A percentile compares a stretch with the other conserved stretches of the same genome.
phyloP scores from a whole-genome alignment of 2,797 vertebrate species.

The Sciurus carolinensis region DNA sequence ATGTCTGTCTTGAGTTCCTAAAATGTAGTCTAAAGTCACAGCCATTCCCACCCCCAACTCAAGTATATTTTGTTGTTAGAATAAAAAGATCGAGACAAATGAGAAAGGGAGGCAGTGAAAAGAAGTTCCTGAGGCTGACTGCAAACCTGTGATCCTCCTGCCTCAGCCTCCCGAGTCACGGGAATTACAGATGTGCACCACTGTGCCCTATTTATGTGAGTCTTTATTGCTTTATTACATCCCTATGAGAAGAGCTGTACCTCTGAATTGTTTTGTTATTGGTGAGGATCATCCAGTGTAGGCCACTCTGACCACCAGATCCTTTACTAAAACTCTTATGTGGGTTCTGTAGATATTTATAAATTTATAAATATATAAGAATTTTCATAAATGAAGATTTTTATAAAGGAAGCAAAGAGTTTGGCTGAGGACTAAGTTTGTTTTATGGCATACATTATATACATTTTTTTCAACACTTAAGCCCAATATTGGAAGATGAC shows the following conservation, averaged over 20 bases:
- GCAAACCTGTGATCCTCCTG: no score
- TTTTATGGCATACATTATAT: not conserved
- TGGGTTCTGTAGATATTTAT: not conserved
- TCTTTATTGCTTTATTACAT: not conserved
- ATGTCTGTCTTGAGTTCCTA: not conserved
- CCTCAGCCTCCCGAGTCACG: no score
- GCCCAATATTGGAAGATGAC: not conserved
- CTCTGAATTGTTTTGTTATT: not conserved
- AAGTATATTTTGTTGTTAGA: not conserved
- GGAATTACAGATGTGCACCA: no score
- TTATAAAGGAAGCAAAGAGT: constrained; percentile 9
- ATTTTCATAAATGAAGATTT: not conserved
- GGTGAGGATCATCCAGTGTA: not conserved
- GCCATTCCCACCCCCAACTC: fast-evolving
- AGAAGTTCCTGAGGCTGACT: no score
- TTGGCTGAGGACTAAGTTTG: not conserved
- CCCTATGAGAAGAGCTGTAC: not conserved
- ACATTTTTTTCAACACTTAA: constrained; percentile 6
- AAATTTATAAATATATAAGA: not conserved
- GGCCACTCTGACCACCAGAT: not conserved
- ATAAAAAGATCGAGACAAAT: no score
- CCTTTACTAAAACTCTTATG: not conserved
- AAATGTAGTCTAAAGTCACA: not conserved
- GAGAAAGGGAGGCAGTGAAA: no score
- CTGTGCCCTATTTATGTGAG: not conserved